Evolutionary conservation across 2,113 vertebrate genomes (phyloP).

Genomic region (Tupaia chinensis): DNA sequence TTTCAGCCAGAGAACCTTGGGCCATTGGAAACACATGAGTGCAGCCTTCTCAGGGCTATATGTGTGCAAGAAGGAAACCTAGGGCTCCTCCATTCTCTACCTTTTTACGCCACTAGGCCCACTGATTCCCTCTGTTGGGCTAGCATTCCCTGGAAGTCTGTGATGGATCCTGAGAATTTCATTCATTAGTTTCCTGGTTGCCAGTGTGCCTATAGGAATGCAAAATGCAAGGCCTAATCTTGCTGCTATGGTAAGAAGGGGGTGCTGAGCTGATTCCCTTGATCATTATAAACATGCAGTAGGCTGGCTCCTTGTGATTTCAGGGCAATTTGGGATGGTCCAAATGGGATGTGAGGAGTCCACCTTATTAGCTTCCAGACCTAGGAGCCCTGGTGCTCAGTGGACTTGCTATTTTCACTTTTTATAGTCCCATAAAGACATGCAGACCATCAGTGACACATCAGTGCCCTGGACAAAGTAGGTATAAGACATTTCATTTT

Average conservation of each 20-base stretch:
- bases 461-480: not conserved
- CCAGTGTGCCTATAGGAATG: not conserved
- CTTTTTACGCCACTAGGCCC: not conserved
- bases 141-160: not conserved
- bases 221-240: not conserved
- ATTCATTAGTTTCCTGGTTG: not conserved
- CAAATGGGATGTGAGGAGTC: not conserved
- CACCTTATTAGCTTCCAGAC: not conserved
- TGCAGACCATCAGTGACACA: not conserved
- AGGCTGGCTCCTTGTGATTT: not conserved
- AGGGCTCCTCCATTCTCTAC: not conserved
- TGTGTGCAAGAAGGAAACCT: not conserved
- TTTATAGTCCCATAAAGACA: conserved; percentile 20
- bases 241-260: not conserved
- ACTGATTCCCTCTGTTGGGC: not conserved
- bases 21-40: not conserved
- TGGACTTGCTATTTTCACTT: conserved; percentile 38
- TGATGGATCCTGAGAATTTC: not conserved
- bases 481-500: not conserved
- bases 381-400: not conserved
- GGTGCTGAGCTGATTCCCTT: not conserved
- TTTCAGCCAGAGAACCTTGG: conserved; percentile 4
- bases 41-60: not conserved
- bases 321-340: not conserved
- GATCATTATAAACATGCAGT: not conserved